phyloP scores from a whole-genome alignment of 2,113 vertebrate genomes.

The Melanerpes formicivorus region DNA sequence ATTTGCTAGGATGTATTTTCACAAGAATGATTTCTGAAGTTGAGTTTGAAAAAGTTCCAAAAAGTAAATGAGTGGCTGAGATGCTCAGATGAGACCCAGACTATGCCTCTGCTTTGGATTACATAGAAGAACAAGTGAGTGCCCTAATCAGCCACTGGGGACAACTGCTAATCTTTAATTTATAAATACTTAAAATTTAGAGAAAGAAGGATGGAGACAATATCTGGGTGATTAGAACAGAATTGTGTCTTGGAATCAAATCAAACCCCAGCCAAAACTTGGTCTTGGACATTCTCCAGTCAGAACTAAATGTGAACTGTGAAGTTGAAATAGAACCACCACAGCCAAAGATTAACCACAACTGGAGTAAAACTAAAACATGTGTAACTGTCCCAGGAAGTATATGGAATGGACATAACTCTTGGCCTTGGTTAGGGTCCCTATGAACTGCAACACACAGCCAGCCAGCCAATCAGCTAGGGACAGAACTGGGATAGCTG shows the following conservation, averaged over 20 bases:
- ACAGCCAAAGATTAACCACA: neutral
- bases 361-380: neutral
- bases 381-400: neutral
- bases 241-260: neutral
- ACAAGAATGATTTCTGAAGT: neutral
- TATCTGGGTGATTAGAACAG: neutral
- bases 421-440: neutral
- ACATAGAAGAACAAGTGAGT: neutral
- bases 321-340: neutral
- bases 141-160: neutral
- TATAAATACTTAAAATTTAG: neutral
- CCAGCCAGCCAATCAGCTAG: neutral
- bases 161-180: neutral
- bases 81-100: neutral
- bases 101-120: neutral
- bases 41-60: neutral
- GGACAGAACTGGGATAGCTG: fast-evolving
- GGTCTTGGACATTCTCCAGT: neutral
- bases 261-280: neutral
- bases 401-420: fast-evolving
- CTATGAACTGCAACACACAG: neutral
- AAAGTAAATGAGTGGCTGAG: neutral
- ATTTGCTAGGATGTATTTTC: neutral
- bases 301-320: neutral
- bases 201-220: neutral